Evolutionary conservation across 2,797 vertebrate species (phyloP).

Genomic region (Rhinichthys osculus): DNA sequence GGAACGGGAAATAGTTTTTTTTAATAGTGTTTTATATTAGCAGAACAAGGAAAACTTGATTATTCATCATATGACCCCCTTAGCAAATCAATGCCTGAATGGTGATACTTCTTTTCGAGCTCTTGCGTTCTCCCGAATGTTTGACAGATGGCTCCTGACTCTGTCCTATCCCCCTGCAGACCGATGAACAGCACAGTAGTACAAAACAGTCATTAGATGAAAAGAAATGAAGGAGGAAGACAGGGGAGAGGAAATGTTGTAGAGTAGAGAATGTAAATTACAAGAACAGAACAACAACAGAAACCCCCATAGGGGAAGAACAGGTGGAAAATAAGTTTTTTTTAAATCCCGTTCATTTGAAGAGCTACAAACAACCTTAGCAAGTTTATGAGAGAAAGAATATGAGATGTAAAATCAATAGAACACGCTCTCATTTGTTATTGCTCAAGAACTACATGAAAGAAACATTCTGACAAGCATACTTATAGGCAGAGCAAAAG

Average conservation of each 20-base stretch:
- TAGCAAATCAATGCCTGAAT: slow-evolving; percentile 36
- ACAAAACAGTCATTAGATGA: slow-evolving; percentile 59
- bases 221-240: slow-evolving; percentile 34
- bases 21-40: not conserved
- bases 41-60: not conserved
- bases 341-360: slow-evolving; percentile 44
- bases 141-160: slow-evolving; percentile 58
- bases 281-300: slow-evolving; percentile 22
- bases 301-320: slow-evolving; percentile 19
- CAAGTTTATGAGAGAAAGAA: slow-evolving; percentile 15
- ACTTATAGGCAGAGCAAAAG: not conserved
- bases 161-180: slow-evolving; percentile 49
- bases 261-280: slow-evolving; percentile 44
- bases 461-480: slow-evolving; percentile 18
- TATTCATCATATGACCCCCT: not conserved
- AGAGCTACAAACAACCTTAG: slow-evolving; percentile 36
- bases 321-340: not conserved
- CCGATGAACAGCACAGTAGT: slow-evolving; percentile 38
- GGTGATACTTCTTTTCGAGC: slow-evolving; percentile 14
- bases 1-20: not conserved
- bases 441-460: slow-evolving; percentile 24
- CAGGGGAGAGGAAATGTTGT: slow-evolving; percentile 28
- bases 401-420: slow-evolving; percentile 45
- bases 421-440: slow-evolving; percentile 34
- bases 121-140: slow-evolving; percentile 41